Base-by-base conservation (phyloP, 2,888 invertebrate species). In the Heliconius cydno region DNA sequence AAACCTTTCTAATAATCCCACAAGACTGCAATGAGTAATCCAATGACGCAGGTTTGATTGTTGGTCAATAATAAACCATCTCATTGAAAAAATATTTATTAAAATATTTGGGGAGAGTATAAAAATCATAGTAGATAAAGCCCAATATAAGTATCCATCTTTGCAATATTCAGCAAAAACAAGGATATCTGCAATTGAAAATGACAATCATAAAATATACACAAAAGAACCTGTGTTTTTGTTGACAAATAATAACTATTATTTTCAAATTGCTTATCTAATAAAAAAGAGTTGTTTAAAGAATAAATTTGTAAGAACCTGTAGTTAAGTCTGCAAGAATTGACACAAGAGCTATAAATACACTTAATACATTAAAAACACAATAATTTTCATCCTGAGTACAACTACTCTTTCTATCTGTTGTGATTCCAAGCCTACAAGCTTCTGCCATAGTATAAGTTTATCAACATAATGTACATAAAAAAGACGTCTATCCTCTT, bases 1-100 rank as follows among this genome's bases (percentile, higher is more conserved):
- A 60, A 60, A 96, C 96, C 96, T 96, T 89, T 96, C 95, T 80
- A 96, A 86, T 83, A 96, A 90, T 80, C 96, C 96, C 83, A 96
- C 91, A 46, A 96, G 92, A 83, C 92, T 93, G 74, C 94, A 87
- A 87, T 96, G 96, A 78, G 94, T 92, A 67, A 96, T 89, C 96
- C 96, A 96, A 85, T 95, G 94, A 80, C 92, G 92, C 70, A 91
- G 84, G 85, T 89, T 92, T 70, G 92, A 88, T 85, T 91, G 91
- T 84, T 92, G 90, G 86, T 95, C 95, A 84, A 92, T 95, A 75
- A 93, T 88, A 86, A 95, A 94, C 96, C 96, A 96, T 87, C 96
- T 91, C 85, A 96, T 88, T 79, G 96, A 96, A 89, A 96, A 96
- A 85, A 96, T 90, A 86, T 96, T 96, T 65, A 96, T 95, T 82